Conservation (phyloP, 2,888 invertebrate genomes). For the Diogma glabrata region DNA sequence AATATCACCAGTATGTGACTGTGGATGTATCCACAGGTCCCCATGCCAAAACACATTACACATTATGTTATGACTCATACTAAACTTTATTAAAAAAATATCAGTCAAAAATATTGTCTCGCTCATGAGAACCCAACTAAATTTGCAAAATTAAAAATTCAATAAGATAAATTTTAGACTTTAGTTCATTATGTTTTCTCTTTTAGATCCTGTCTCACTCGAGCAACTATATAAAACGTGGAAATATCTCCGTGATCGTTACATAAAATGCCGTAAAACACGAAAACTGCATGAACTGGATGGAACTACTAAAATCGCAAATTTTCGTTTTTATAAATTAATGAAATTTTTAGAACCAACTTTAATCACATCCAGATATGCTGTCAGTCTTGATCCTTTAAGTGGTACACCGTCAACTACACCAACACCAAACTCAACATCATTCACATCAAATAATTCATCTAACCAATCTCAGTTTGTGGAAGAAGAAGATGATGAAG, state of each 20-base stretch:
- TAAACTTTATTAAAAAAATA: too few species aligned
- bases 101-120: too few species aligned
- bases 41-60: too few species aligned
- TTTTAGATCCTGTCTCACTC: not conserved
- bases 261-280: constrained; percentile 7
- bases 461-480: not conserved
- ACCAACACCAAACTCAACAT: constrained; percentile 1
- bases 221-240: constrained; percentile 7
- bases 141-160: too few species aligned
- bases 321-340: constrained; percentile 5
- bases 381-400: not conserved
- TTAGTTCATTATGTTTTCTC: not conserved
- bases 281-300: constrained; percentile 2
- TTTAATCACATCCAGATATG: not conserved
- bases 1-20: too few species aligned
- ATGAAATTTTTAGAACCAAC: constrained; percentile 6
- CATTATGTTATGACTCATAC: too few species aligned
- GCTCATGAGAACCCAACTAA: too few species aligned
- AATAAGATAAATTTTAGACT: too few species aligned
- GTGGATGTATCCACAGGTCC: too few species aligned
- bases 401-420: not conserved
- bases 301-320: constrained; percentile 2
- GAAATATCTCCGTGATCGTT: constrained; percentile 6
- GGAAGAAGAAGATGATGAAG: not conserved
- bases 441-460: too few species aligned